Evolutionary conservation across 2,113 vertebrate species (phyloP).

Genomic region (Thamnophis sirtalis): DNA sequence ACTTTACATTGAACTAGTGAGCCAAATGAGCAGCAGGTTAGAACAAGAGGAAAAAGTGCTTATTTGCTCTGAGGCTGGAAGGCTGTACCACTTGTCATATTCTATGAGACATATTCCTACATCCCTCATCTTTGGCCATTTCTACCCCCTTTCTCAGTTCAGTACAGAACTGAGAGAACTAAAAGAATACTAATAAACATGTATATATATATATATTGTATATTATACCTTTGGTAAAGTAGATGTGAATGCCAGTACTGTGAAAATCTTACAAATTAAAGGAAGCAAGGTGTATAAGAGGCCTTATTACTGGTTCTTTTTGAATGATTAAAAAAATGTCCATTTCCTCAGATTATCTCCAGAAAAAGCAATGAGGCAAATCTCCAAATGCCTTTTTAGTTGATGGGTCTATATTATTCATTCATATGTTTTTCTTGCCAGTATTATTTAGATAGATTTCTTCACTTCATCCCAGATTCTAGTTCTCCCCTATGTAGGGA

Average conservation of each 20-base stretch:
- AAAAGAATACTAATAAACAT: background rate
- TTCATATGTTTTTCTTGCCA: background rate
- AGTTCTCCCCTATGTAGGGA: background rate
- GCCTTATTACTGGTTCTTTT: background rate
- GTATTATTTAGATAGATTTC: fast-evolving
- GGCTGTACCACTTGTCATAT: background rate
- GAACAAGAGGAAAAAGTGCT: conserved; percentile 13
- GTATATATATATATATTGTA: conserved; percentile 23
- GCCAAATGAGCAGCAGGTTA: background rate
- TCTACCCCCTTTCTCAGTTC: background rate
- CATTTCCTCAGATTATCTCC: background rate
- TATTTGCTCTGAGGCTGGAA: background rate
- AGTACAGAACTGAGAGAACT: conserved; percentile 5
- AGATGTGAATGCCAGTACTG: conserved; percentile 25
- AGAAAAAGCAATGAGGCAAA: background rate
- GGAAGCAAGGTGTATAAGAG: background rate
- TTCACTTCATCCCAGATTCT: background rate
- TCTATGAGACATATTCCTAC: background rate
- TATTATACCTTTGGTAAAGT: conserved; percentile 58
- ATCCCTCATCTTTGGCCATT: background rate
- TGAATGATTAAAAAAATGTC: background rate
- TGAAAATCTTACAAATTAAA: conserved; percentile 1
- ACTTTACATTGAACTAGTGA: background rate
- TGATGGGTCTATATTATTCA: background rate
- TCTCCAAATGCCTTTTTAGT: background rate